Conservation (phyloP, 2,113 vertebrate genomes). For the Corythornis cristatus region DNA sequence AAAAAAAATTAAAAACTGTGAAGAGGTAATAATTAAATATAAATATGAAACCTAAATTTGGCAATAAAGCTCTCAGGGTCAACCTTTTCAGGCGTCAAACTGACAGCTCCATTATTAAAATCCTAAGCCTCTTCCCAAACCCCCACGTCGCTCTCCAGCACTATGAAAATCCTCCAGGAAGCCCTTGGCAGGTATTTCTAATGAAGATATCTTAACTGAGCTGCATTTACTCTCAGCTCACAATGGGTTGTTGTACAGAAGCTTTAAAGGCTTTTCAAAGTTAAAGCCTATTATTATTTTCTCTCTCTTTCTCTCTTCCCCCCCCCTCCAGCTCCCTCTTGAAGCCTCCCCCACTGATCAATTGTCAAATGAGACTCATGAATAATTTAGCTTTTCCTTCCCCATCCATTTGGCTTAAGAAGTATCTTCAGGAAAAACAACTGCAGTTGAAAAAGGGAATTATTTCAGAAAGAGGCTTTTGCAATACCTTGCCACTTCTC, state of each 20-base stretch:
- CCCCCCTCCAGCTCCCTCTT: neutral
- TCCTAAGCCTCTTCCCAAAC: constrained; percentile 19
- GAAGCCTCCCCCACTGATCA: constrained; percentile 51
- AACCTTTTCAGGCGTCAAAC: constrained; percentile 34
- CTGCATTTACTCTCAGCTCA: constrained; percentile 1
- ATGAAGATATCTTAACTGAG: constrained; percentile 24
- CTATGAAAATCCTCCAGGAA: constrained; percentile 7
- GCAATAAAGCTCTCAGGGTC: constrained; percentile 36
- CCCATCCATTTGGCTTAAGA: constrained; percentile 1
- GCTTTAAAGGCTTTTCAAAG: constrained; percentile 53
- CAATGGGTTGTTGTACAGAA: constrained; percentile 26
- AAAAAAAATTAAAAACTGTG: neutral
- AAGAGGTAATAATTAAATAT: constrained; percentile 37
- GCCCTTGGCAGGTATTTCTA: constrained; percentile 10
- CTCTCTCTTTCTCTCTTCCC: neutral
- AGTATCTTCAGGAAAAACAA: constrained; percentile 23
- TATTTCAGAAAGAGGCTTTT: constrained; percentile 3
- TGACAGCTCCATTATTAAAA: constrained; percentile 67
- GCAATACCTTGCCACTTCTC: neutral
- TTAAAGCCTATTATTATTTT: constrained; percentile 55
- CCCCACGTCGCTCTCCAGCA: neutral
- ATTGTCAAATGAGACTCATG: constrained; percentile 61
- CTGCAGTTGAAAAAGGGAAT: neutral
- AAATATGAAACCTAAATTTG: constrained; percentile 46
- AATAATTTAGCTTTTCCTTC: constrained; percentile 68